Conservation (phyloP, 2,797 vertebrate genomes). For the Hydrocynus forskahlii region DNA sequence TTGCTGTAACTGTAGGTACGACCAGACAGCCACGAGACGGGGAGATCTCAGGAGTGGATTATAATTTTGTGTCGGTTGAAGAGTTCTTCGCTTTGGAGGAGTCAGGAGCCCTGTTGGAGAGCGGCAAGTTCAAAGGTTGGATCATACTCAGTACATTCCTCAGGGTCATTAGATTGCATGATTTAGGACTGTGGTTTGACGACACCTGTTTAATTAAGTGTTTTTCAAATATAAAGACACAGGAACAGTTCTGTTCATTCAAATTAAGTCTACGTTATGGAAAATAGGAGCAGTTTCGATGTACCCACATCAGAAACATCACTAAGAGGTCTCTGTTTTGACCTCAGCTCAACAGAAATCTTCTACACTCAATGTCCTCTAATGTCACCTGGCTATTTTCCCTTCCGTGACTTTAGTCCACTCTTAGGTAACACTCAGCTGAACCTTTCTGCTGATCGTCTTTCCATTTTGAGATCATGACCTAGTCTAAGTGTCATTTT, state of each 20-base stretch:
- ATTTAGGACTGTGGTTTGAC: background rate
- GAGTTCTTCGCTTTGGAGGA: conserved; percentile 73
- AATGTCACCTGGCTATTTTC: background rate
- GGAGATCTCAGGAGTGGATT: conserved; percentile 70
- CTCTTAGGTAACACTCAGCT: background rate
- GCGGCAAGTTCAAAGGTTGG: conserved; percentile 72
- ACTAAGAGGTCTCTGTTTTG: background rate
- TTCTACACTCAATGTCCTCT: background rate
- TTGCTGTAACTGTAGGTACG: conserved; percentile 39
- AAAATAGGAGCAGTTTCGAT: too few species aligned
- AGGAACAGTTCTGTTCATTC: background rate
- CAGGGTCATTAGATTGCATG: background rate
- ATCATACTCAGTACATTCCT: background rate
- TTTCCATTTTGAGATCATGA: background rate
- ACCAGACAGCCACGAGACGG: conserved; percentile 67
- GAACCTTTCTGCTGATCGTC: background rate
- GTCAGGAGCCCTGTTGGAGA: conserved; percentile 70
- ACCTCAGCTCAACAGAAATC: background rate
- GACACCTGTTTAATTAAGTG: background rate
- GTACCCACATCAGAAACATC: background rate
- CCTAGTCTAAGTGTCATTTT: background rate
- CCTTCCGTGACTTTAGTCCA: background rate
- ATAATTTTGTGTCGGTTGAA: conserved; percentile 70
- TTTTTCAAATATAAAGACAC: too few species aligned
- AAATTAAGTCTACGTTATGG: background rate